Percentiles rank a stretch among this genome's conserved stretches.
These are phyloP conservation scores for Ptiloglossa arizonensis DNA, from an alignment of 1,140 invertebrate species.

Conservation along the genomic window DNA sequence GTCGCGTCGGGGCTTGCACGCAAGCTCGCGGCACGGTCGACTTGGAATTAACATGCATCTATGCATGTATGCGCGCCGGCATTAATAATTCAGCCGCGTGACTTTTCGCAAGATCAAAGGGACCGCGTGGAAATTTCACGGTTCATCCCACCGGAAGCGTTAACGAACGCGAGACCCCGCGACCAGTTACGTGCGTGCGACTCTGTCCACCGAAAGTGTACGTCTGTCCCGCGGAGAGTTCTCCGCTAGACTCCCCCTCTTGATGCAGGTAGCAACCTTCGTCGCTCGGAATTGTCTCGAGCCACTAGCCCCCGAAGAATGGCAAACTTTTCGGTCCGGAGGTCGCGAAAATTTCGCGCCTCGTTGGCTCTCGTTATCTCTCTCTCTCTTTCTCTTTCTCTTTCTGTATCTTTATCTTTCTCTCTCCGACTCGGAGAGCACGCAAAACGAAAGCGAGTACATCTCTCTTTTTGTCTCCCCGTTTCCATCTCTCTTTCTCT, in stretches of 20 bases:
- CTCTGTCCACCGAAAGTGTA: too few relatives aligned
- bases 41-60: conserved; percentile 35
- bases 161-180: background rate
- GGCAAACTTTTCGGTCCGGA: conserved; percentile 53
- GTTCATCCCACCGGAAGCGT: conserved; percentile 1
- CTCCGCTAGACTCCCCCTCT: too few relatives aligned
- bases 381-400: too few relatives aligned
- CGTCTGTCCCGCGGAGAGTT: too few relatives aligned
- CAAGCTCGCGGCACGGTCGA: background rate
- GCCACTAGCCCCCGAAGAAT: conserved; percentile 41
- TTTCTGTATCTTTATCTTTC: too few relatives aligned
- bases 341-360: conserved; percentile 31
- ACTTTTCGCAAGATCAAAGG: conserved; percentile 42
- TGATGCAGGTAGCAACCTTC: too few relatives aligned
- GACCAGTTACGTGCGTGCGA: too few relatives aligned
- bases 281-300: conserved; percentile 52
- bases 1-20: background rate
- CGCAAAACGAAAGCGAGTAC: too few relatives aligned
- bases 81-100: conserved; percentile 36
- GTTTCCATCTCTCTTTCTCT: too few relatives aligned
- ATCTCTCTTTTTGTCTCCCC: too few relatives aligned
- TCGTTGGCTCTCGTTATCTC: conserved; percentile 19
- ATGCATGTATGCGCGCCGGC: background rate
- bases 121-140: conserved; percentile 41
- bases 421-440: too few relatives aligned